Evolutionary conservation across 2,113 vertebrate species (phyloP).

Genomic region (Halcyon malimbica): DNA sequence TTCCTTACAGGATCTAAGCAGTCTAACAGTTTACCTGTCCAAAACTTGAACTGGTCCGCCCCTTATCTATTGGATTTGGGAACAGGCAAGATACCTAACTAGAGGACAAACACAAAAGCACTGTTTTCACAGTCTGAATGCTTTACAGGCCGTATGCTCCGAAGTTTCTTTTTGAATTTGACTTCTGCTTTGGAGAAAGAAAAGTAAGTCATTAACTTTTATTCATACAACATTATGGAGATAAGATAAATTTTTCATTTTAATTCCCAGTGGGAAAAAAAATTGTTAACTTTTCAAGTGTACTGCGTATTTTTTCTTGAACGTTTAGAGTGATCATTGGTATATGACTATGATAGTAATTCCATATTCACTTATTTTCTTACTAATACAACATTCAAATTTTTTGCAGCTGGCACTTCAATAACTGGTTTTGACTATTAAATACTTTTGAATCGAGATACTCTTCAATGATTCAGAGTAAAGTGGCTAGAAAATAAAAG

Average conservation of each 20-base stretch:
- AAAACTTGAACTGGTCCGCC: neutral
- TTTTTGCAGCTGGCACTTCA: neutral
- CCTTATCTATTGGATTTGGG: neutral
- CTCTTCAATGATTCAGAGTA: neutral
- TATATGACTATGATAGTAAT: neutral
- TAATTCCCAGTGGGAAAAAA: neutral
- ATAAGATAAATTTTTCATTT: neutral
- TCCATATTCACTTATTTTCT: neutral
- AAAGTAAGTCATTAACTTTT: neutral
- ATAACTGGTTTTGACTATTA: neutral
- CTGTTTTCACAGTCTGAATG: neutral
- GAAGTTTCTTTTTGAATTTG: neutral
- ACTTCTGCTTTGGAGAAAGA: neutral
- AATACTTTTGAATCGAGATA: neutral
- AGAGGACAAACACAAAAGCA: neutral
- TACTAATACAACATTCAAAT: neutral
- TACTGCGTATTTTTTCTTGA: neutral
- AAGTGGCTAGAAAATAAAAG: neutral
- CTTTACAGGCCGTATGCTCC: neutral
- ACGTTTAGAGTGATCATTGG: neutral
- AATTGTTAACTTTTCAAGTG: neutral
- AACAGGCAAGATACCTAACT: neutral
- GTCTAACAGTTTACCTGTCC: neutral
- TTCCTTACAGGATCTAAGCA: neutral
- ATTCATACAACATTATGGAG: neutral